Evolutionary conservation across 2,888 invertebrate species (phyloP), one percentile per base, ranked within the genome.

Genomic region (Rapana venosa): DNA sequence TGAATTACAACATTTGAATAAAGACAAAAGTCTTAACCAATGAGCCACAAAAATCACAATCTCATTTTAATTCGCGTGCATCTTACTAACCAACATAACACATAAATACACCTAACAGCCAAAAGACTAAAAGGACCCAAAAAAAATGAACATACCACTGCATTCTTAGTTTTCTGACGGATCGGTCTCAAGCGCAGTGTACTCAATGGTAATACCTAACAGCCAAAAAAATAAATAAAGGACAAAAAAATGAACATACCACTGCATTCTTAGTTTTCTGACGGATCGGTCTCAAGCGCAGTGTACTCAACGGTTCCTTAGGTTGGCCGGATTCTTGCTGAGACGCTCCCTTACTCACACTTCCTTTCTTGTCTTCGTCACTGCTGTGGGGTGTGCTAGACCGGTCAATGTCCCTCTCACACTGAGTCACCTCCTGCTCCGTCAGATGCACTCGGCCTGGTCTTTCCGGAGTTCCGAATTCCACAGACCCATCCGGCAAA

Each of bases 231-330:
- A 15, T 74, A 66, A n/a, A n/a, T n/a, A 35, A 13, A 58, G 88
- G 56, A 79, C n/a, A 1, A 20, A 1, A 30, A 87, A 84, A 8
- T 32, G 22, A 66, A 79, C 98, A 98, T 92, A 98, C 97, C 92
- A 98, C 97, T 17, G 98, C 98, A 96, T 98, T 98, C 96, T 98
- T 98, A 0, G 98, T 98, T 96, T 97, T 97, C 95, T 98, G 98
- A 87, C 98, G 97, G 61, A 98, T 98, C 0, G 98, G 97, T 86
- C 98, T 97, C 70, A 99, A 96, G 92, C 99, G 97, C 90, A 97
- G 97, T 0, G 98, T 97, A 95, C 97, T 97, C 15, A 99, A 96
- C n/a, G 98, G 98, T 36, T 88, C 85, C 61, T 58, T 74, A 5
- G 88, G 88, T 70, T 61, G 88, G 30, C 84, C 32, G 2, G 61